Evolutionary conservation across 1,140 invertebrate genomes (phyloP), one percentile per base, ranked within the genome.

Genomic region (Adoxophyes honmai): DNA sequence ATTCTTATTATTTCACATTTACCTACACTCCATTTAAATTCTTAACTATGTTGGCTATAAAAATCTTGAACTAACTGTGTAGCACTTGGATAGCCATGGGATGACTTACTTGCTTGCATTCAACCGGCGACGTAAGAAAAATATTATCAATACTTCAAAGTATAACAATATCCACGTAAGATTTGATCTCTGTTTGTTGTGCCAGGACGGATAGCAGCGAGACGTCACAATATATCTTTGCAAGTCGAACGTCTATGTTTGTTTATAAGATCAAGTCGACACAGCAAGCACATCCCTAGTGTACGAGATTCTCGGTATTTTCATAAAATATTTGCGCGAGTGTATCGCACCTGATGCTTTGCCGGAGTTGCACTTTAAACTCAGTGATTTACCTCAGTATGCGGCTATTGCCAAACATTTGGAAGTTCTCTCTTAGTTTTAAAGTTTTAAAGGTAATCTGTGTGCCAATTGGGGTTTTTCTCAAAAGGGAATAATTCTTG

Each of bases 291-390:
- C 82, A 66, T 68, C 81, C 65, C 79, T 87, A 84, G 61, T 36
- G 56, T 34, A 16, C 59, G 64, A 75, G 63, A 73, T 71, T 78
- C 67, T 74, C 68, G 60, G 73, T 87, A 86, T 86, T 87, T 84
- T 87, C 82, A 83, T 86, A 87, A 84, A 84, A 87, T 87, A 87
- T 87, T 87, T 87, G 82, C 82, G 74, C 75, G 79, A 79, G 71
- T 87, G 80, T 87, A 78, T 76, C 76, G 75, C 84, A 87, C 84
- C 84, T 87, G 84, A 78, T 81, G 77, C 78, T 57, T 56, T 37
- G 62, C 66, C 60, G 69, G 71, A 69, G 73, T 73, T 87, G 84
- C 84, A 87, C 79, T 85, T 74, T 74, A 78, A 81, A 81, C 78
- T 79, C 65, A 59, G 75, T 82, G 80, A 85, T 85, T 85, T 81